Base-by-base conservation (phyloP, 2,888 invertebrate species). In the Hydroisotoma schaefferi region DNA sequence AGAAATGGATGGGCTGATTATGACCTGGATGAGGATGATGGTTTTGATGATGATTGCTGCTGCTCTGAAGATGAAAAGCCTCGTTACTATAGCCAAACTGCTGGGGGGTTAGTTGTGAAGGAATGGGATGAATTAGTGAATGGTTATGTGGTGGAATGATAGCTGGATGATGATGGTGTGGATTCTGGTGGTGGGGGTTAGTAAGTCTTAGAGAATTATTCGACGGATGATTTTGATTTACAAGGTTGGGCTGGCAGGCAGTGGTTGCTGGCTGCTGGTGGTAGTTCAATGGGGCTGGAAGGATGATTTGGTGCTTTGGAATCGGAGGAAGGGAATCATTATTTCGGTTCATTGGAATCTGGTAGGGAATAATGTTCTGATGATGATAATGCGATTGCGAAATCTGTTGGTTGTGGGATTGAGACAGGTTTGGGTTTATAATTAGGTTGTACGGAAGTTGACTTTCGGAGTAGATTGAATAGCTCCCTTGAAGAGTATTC, bases 31-130 rank as follows among this genome's bases (percentile, higher is more conserved):
- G 47, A 51, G 55, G 62, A 25, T 49, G 55, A 55, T 58, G 55
- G 23, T 33, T 6, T 3, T 38, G 38, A 26, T 6, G 46, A 27
- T 58, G 57, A 60, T 60, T 59, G 44, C 27, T 49, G 51, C 43
- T 55, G 15, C 40, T 51, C 40, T 46, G 33, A 28, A 26, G 56
- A 46, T 55, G 55, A 46, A 60, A 60, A 25, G 55, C 43, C 44
- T 60, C 60, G 60, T 67, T 67, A 48, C 58, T 65, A 43, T 67
- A 67, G 18, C 64, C 63, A 53, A 67, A 67, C 2, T 55, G 58
- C 37, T 63, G 62, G 28, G 67, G 67, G 56, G 63, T 59, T 26
- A 67, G 55, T 44, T 65, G 64, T 25, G 67, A 63, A 38, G 67
- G 67, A 29, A 63, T 33, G 12, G 67, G 67, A 64, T 67, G 67